phyloP scores from a whole-genome alignment of 1,140 invertebrate genomes.

The Hycleus phaleratus region DNA sequence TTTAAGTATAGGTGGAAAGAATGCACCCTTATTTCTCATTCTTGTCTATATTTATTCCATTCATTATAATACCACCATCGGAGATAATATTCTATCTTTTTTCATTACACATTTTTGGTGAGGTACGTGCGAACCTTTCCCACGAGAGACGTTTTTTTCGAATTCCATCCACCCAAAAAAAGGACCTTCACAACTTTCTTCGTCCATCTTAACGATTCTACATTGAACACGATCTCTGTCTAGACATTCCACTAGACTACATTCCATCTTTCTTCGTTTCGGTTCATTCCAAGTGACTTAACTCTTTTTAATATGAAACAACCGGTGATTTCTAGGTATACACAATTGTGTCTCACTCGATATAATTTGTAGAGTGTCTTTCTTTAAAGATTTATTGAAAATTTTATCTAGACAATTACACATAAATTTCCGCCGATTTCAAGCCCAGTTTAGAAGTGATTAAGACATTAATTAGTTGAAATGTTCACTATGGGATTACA shows the following conservation, averaged over 20 bases:
- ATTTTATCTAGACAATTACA: too few relatives aligned
- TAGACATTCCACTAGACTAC: conserved; percentile 30
- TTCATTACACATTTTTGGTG: not conserved
- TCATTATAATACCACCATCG: not conserved
- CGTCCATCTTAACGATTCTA: conserved; percentile 13
- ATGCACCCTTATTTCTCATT: too few relatives aligned
- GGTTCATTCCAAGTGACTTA: not conserved
- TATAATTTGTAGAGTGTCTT: too few relatives aligned
- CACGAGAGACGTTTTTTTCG: conserved; percentile 29
- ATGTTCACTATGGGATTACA: too few relatives aligned
- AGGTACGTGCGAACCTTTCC: conserved; percentile 30
- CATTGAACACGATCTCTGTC: conserved; percentile 22
- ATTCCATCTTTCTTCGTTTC: not conserved
- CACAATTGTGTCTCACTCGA: not conserved
- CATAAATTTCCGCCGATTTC: too few relatives aligned
- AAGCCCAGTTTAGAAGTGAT: too few relatives aligned
- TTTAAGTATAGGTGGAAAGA: too few relatives aligned
- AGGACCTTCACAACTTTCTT: conserved; percentile 13
- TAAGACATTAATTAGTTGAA: too few relatives aligned
- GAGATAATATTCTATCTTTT: not conserved
- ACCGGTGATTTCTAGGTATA: not conserved
- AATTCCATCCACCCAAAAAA: conserved; percentile 25
- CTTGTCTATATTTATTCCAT: too few relatives aligned
- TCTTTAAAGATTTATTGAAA: too few relatives aligned
- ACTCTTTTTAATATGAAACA: conserved; percentile 3